Conservation (phyloP, 2,888 invertebrate genomes). For the Sialis lutaria region DNA sequence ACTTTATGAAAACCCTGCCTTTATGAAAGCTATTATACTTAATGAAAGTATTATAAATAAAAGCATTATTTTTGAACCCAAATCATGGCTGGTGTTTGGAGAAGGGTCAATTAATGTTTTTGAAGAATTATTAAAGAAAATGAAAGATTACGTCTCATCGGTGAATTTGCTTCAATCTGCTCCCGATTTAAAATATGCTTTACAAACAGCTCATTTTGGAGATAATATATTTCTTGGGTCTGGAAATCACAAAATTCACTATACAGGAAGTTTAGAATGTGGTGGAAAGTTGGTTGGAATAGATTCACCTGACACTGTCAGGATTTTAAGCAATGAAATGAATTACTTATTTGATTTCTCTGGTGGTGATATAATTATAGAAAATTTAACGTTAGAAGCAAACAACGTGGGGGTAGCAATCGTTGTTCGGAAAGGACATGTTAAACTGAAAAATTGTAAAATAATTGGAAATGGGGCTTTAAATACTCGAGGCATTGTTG, state of each 20-base stretch:
- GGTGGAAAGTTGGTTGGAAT: constrained; percentile 27
- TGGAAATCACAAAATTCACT: constrained; percentile 29
- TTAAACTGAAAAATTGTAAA: constrained; percentile 30
- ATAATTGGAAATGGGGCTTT: constrained; percentile 29
- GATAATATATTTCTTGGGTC: constrained; percentile 32
- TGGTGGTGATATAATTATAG: constrained; percentile 29
- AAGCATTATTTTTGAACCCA: constrained; percentile 12
- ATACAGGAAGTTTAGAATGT: constrained; percentile 31
- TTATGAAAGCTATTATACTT: constrained; percentile 28
- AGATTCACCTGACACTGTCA: constrained; percentile 18
- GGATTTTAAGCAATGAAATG: constrained; percentile 25
- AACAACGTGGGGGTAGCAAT: constrained; percentile 31
- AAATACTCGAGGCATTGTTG: constrained; percentile 35
- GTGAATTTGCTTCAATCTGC: constrained; percentile 26
- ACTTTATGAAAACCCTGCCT: constrained; percentile 37
- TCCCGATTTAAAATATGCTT: constrained; percentile 21
- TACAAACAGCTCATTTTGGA: constrained; percentile 24
- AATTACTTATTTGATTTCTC: constrained; percentile 33
- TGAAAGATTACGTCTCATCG: constrained; percentile 22
- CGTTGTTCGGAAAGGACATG: constrained; percentile 28
- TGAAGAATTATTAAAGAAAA: constrained; percentile 25
- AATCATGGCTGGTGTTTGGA: constrained; percentile 28
- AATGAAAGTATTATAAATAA: constrained; percentile 16
- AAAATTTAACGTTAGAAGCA: constrained; percentile 34
- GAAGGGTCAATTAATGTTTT: constrained; percentile 27